phyloP scores from a whole-genome alignment of 2,113 vertebrate genomes.

The Meleagris gallopavo region DNA sequence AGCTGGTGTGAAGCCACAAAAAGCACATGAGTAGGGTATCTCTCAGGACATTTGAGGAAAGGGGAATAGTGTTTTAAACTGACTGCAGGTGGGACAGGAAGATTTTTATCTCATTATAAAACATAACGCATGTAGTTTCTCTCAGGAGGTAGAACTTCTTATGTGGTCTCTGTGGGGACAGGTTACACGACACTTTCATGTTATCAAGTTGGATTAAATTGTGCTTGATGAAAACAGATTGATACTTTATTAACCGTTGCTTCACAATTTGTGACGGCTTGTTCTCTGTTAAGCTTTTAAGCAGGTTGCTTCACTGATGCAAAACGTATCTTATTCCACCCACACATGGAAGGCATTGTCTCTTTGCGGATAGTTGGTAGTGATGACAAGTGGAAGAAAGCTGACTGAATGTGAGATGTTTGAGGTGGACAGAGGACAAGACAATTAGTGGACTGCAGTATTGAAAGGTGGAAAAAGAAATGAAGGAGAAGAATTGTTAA shows the following conservation, averaged over 20 bases:
- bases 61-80: neutral
- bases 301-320: slow-evolving; percentile 9
- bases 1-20: neutral
- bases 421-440: neutral
- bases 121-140: neutral
- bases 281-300: slow-evolving; percentile 30
- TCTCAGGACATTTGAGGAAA: neutral
- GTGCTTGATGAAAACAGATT: slow-evolving; percentile 46
- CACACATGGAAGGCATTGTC: neutral
- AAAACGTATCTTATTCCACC: neutral
- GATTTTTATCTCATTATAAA: slow-evolving; percentile 24
- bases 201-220: slow-evolving; percentile 8
- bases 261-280: neutral
- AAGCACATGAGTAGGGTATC: neutral
- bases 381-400: neutral
- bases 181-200: slow-evolving; percentile 7
- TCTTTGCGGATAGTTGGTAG: neutral
- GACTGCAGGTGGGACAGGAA: neutral
- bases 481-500: neutral
- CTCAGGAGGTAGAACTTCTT: slow-evolving; percentile 8
- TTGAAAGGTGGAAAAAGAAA: neutral
- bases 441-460: neutral
- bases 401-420: neutral
- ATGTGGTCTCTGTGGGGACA: neutral
- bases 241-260: slow-evolving; percentile 47